A percentile compares a stretch with the other conserved stretches of the same genome.
phyloP scores from a whole-genome alignment of 1,140 invertebrate genomes.

The Stegodyphus mimosarum region DNA sequence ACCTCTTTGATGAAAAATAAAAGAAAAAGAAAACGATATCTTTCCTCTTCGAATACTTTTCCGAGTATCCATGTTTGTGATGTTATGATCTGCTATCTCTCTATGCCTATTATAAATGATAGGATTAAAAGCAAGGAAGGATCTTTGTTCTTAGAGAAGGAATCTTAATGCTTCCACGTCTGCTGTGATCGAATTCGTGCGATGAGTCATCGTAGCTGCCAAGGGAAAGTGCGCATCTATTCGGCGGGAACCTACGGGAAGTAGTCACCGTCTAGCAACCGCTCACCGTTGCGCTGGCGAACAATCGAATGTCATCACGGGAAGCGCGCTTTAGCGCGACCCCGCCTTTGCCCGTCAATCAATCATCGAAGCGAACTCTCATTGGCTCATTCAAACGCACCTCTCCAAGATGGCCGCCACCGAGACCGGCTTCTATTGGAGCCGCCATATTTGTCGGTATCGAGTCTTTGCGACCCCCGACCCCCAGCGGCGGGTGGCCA shows the following conservation, averaged over 20 bases:
- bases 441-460: conserved; percentile 16
- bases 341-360: conserved; percentile 8
- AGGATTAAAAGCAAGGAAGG: too few species aligned
- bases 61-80: too few species aligned
- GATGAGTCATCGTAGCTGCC: too few species aligned
- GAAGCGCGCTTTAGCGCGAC: neutral
- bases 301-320: conserved; percentile 1
- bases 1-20: too few species aligned
- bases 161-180: too few species aligned
- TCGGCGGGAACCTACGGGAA: neutral
- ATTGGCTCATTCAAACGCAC: conserved; percentile 11
- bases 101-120: too few species aligned
- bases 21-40: too few species aligned
- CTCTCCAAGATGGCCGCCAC: conserved; percentile 23
- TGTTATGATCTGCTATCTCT: too few species aligned
- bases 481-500: conserved; percentile 12
- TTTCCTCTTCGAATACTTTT: too few species aligned
- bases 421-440: neutral
- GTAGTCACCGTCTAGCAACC: neutral
- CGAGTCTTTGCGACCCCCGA: neutral
- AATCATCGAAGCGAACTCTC: neutral
- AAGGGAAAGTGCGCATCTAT: too few species aligned
- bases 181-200: too few species aligned
- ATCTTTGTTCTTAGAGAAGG: too few species aligned
- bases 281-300: conserved; percentile 2